A percentile compares a stretch with the other conserved stretches of the same genome.
These are phyloP conservation scores for Hedychridium roseum DNA, from an alignment of 2,888 invertebrate genomes.

Conservation along the genomic window DNA sequence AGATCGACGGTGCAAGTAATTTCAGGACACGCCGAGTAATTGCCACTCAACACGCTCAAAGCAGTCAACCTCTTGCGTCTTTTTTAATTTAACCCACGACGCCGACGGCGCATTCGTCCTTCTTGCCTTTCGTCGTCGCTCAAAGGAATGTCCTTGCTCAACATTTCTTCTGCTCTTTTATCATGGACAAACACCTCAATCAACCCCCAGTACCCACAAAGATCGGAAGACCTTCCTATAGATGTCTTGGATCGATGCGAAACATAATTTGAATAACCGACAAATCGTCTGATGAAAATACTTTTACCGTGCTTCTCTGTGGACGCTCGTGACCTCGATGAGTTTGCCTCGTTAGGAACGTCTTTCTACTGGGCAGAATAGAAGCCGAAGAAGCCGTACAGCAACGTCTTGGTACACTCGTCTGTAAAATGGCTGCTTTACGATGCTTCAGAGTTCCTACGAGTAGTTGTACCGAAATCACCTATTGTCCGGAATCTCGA, in stretches of 20 bases:
- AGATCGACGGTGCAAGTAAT: constrained; percentile 53
- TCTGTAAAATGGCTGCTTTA: no score
- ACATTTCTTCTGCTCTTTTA: background rate
- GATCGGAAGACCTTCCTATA: background rate
- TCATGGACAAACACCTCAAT: background rate
- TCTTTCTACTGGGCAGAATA: constrained; percentile 18
- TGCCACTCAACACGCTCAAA: constrained; percentile 53
- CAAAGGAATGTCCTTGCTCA: background rate
- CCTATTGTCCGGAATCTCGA: background rate
- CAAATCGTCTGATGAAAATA: background rate
- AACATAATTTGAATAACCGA: background rate
- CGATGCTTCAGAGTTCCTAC: background rate
- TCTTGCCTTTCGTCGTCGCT: background rate
- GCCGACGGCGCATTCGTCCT: constrained; percentile 12
- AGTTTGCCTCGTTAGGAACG: constrained; percentile 30
- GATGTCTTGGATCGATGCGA: background rate
- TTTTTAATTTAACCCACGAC: constrained; percentile 42
- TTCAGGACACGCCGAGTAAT: constrained; percentile 49
- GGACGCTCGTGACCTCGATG: constrained; percentile 25
- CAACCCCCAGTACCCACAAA: background rate
- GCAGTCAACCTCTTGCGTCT: constrained; percentile 31
- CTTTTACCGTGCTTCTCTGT: no score
- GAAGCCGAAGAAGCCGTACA: no score
- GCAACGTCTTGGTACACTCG: no score
- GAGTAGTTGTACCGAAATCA: background rate